Percentiles rank a stretch among this genome's conserved stretches.
Conservation (phyloP, 2,888 invertebrate genomes). For the Rhamphomyia laevipes region DNA sequence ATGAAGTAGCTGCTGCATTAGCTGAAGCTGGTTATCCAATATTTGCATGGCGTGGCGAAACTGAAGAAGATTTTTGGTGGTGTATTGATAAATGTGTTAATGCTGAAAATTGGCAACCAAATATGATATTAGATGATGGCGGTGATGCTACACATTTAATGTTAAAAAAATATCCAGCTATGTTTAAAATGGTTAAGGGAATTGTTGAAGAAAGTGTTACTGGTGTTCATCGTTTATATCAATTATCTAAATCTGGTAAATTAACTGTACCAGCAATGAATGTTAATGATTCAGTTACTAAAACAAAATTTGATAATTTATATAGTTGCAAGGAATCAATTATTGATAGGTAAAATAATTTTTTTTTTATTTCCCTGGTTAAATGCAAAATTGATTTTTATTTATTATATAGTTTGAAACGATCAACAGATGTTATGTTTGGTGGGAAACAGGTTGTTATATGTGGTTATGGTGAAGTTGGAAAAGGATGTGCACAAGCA, state of each 20-base stretch:
- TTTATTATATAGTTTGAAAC: constrained; percentile 34
- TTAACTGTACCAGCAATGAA: constrained; percentile 96
- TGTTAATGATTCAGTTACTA: constrained; percentile 95
- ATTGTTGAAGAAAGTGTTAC: constrained; percentile 97
- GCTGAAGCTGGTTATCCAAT: constrained; percentile 83
- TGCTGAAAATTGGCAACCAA: constrained; percentile 88
- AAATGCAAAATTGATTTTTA: background rate
- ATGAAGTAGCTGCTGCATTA: constrained; percentile 92
- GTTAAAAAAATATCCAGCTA: constrained; percentile 87
- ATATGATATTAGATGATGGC: constrained; percentile 95
- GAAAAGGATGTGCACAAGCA: constrained; percentile 93
- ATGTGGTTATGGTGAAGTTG: constrained; percentile 95
- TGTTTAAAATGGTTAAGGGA: constrained; percentile 89
- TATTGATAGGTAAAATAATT: constrained; percentile 55
- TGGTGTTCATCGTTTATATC: constrained; percentile 93
- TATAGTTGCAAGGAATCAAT: constrained; percentile 92
- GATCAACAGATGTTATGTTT: constrained; percentile 77
- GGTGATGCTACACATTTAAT: constrained; percentile 94
- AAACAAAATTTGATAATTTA: constrained; percentile 95
- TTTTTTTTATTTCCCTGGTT: no score
- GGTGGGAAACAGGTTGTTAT: constrained; percentile 94
- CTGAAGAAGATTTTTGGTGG: constrained; percentile 99
- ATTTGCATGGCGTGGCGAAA: constrained; percentile 95
- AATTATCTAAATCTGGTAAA: constrained; percentile 88
- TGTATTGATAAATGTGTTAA: constrained; percentile 94